Base-by-base conservation (phyloP, 2,888 invertebrate species). In the Ophion ellenae region DNA sequence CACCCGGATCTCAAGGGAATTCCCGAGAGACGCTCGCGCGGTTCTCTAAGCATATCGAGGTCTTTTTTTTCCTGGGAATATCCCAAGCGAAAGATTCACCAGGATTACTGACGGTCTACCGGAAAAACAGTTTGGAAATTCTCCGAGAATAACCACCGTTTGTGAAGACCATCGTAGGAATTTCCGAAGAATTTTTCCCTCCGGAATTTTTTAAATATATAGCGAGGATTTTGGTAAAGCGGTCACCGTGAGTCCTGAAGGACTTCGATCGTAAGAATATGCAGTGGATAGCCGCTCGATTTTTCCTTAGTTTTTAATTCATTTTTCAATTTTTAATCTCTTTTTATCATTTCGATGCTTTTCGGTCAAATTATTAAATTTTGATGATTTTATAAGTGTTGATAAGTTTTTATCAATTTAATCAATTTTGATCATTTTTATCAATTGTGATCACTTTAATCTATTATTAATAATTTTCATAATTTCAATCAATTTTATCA, bases 121-220 rank as follows among this genome's bases (percentile, higher is more conserved):
- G 53, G 53, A 53, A 53, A 53, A 53, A 14, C 53, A 53, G 53
- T 53, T 53, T 17, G 53, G 53, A 53, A 53, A 53, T 53, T 53
- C 53, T 17, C 11, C 17, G 53, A 53, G 0, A 17, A 53, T 53
- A 9, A 40, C 6, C 40, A 9, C 40, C 40, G 40, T 5, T 53
- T 53, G 5, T 10, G 63, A 70, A 73, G 28, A 83, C 14, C 69
- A 28, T 7, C 53, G 24, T 11, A 64, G 82, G 47, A 77, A 70
- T 77, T 77, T 71, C 76, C 83, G 78, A 66, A 5, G 53, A 47
- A 64, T 24, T 53, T n/a, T 17, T 71, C n/a, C 75, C 45, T 64
- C 36, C 28, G n/a, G 36, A 32, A 64, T 32, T 69, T 53, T 20
- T 28, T 20, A 47, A 61, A 75, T 53, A 20, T 70, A 47, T 32